Percentiles rank a stretch among this genome's conserved stretches.
Conservation (phyloP, 35 echinoderm and acorn worm species). For the Lytechinus pictus region DNA sequence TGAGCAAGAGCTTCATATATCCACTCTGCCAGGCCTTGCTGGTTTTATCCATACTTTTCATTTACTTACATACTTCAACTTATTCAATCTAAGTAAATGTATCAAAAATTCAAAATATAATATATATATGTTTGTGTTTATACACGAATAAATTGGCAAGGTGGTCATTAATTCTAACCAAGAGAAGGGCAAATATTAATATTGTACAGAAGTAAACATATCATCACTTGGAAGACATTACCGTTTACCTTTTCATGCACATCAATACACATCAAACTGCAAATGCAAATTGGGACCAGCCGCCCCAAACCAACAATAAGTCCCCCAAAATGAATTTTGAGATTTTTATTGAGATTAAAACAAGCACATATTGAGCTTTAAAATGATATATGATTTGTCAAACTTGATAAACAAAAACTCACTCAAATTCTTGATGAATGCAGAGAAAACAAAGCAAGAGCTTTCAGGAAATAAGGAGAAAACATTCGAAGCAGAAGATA, state of each 20-base stretch:
- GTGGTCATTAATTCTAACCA: background rate
- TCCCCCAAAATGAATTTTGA: background rate
- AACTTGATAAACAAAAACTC: too few relatives aligned
- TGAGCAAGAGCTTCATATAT: too few relatives aligned
- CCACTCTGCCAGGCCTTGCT: too few relatives aligned
- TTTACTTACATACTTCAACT: background rate
- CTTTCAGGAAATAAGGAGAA: too few relatives aligned
- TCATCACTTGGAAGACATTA: background rate
- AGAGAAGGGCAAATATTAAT: background rate
- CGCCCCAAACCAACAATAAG: background rate
- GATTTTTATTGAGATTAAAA: background rate
- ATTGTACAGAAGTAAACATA: background rate
- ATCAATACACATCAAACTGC: background rate
- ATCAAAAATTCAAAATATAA: background rate
- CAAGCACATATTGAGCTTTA: too few relatives aligned
- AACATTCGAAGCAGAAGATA: too few relatives aligned
- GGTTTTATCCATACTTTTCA: too few relatives aligned
- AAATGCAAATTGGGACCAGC: background rate
- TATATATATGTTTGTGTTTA: background rate
- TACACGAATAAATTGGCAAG: background rate
- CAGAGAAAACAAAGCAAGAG: too few relatives aligned
- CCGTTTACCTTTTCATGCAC: background rate
- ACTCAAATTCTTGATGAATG: too few relatives aligned
- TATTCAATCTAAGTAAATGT: background rate
- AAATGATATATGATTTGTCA: too few relatives aligned